Percentiles rank a stretch among this genome's conserved stretches.
Evolutionary conservation across 2,888 invertebrate genomes (phyloP).

Genomic region (Leptopilina drosophilae): DNA sequence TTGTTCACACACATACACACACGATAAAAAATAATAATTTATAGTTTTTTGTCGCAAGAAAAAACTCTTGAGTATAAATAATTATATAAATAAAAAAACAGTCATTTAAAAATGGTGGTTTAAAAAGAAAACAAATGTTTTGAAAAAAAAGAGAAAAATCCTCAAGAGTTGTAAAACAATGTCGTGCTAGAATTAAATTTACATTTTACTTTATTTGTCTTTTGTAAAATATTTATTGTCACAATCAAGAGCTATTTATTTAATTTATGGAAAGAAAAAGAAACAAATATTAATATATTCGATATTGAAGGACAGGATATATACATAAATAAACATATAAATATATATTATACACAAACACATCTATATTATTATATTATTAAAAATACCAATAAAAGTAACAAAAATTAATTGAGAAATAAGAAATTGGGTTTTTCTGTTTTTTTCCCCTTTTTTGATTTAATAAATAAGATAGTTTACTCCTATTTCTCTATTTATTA

Average conservation of each 20-base stretch:
- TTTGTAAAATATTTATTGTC: conserved; percentile 75
- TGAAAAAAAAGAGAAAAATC: not conserved
- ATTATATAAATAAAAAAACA: not conserved
- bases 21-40: too few species aligned
- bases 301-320: conserved; percentile 70
- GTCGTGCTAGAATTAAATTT: conserved; percentile 18
- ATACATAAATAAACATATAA: conserved; percentile 56
- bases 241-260: conserved; percentile 73
- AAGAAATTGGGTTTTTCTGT: conserved; percentile 47
- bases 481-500: not conserved
- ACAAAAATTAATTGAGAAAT: conserved; percentile 60
- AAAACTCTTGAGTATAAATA: too few species aligned
- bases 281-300: conserved; percentile 72
- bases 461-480: not conserved
- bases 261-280: conserved; percentile 72
- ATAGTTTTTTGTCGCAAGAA: too few species aligned
- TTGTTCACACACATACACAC: not conserved
- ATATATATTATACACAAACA: conserved; percentile 49
- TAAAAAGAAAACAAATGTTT: not conserved
- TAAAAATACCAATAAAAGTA: conserved; percentile 71
- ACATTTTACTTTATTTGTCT: conserved; percentile 61
- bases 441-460: not conserved
- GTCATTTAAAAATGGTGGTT: not conserved
- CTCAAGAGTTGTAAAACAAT: not conserved
- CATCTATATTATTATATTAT: conserved; percentile 65